Evolutionary conservation across 2,888 invertebrate species (phyloP), one percentile per base, ranked within the genome.

Genomic region (Napeogenes sylphis): DNA sequence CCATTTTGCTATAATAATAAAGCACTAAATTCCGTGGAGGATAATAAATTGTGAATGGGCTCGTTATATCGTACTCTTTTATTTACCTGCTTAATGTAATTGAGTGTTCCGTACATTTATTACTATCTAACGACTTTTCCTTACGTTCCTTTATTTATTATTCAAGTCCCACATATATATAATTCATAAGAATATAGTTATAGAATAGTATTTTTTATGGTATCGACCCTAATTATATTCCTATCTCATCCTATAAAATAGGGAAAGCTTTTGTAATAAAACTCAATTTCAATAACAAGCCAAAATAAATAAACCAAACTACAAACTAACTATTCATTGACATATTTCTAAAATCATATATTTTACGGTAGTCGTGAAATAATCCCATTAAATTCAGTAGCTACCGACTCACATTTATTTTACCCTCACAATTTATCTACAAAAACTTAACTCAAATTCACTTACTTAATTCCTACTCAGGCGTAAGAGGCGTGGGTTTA

Each of bases 1-100:
- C 42, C 56, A 57, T 63, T 60, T 63, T 63, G 57, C 59, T 54
- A 59, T 63, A 60, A 57, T 63, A 63, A 63, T 63, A 63, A 60
- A 57, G 60, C 63, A 63, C 63, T 60, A 63, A 63, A 63, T 63
- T 63, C 63, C 57, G 38, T 60, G 60, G 63, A 56, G 56, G 38
- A 35, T 55, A 59, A 63, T 63, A 63, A 63, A 63, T 63, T 45
- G 53, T 55, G 54, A 63, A 63, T 60, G 60, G 63, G 30, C 45
- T 63, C 60, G 60, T 63, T 63, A 63, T 53, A 60, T 54, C 56
- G 51, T 56, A 57, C 42, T 59, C 59, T 57, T 68, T 76, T 76
- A 78, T 75, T 75, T 74, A 75, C 74, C 72, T 77, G 73, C 66
- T 71, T 71, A 73, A 76, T 74, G 69, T 75, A 70, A 75, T 73